phyloP scores from a whole-genome alignment of 2,888 invertebrate genomes.

The Catocala fraxini region DNA sequence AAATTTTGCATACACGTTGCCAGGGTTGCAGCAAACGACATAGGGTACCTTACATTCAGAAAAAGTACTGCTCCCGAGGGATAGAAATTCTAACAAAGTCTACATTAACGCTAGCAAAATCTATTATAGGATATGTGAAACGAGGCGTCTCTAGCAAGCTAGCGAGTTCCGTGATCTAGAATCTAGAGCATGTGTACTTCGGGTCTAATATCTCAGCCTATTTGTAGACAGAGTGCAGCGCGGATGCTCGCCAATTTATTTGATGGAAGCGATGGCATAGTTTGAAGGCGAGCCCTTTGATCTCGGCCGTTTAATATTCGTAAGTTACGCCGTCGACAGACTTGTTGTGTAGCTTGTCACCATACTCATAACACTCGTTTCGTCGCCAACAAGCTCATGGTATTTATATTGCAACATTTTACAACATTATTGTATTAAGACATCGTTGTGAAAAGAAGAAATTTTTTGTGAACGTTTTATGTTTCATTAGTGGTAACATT shows the following conservation, averaged over 20 bases:
- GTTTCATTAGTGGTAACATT: too few species aligned
- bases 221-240: neutral
- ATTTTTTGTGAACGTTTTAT: neutral
- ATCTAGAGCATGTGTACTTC: neutral
- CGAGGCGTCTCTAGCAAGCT: too few species aligned
- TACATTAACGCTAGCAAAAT: too few species aligned
- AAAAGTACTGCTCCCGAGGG: too few species aligned
- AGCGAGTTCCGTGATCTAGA: too few species aligned
- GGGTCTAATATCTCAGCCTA: neutral
- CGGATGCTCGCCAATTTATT: conserved; percentile 29
- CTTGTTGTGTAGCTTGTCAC: conserved; percentile 3
- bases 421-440: neutral
- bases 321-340: conserved; percentile 25
- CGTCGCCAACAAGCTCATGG: neutral
- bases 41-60: too few species aligned
- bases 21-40: too few species aligned
- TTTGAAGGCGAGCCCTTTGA: conserved; percentile 34
- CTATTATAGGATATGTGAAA: too few species aligned
- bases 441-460: too few species aligned
- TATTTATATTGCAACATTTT: neutral
- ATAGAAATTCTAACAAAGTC: too few species aligned
- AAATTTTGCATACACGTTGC: too few species aligned
- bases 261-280: conserved; percentile 29
- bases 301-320: conserved; percentile 37
- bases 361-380: neutral